phyloP scores from a whole-genome alignment of 2,888 invertebrate genomes.

The Aphodius sticticus region DNA sequence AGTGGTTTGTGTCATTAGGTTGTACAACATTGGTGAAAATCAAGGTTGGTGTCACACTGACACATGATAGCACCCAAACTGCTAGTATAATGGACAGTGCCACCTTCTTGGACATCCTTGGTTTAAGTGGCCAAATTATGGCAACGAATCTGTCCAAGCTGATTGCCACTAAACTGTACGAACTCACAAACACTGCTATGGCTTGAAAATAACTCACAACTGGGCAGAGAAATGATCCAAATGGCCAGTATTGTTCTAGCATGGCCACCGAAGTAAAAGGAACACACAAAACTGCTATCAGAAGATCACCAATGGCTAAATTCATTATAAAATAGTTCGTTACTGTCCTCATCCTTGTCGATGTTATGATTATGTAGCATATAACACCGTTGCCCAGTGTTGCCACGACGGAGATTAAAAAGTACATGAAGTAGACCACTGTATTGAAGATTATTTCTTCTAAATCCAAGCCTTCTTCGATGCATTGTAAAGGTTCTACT shows the following conservation, averaged over 20 bases:
- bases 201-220: slow-evolving; percentile 85
- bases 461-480: not conserved
- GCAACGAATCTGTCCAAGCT: slow-evolving; percentile 91
- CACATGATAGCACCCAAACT: slow-evolving; percentile 80
- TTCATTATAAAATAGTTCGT: slow-evolving; percentile 93
- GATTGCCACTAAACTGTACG: slow-evolving; percentile 90
- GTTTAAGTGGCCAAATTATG: slow-evolving; percentile 87
- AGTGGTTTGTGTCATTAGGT: slow-evolving; percentile 68
- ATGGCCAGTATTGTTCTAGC: slow-evolving; percentile 88
- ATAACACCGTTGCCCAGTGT: slow-evolving; percentile 80
- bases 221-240: slow-evolving; percentile 82
- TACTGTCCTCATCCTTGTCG: slow-evolving; percentile 88
- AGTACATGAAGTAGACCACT: slow-evolving; percentile 75
- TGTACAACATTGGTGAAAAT: slow-evolving; percentile 74
- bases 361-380: slow-evolving; percentile 85
- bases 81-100: slow-evolving; percentile 74
- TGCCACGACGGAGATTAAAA: slow-evolving; percentile 74
- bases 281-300: slow-evolving; percentile 90
- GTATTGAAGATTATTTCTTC: slow-evolving; percentile 65
- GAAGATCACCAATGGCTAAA: slow-evolving; percentile 86
- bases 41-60: slow-evolving; percentile 83
- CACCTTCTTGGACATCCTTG: slow-evolving; percentile 77
- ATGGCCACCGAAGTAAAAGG: slow-evolving; percentile 89
- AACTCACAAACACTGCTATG: slow-evolving; percentile 83
- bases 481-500: not conserved